phyloP scores from a whole-genome alignment of 2,113 vertebrate genomes.

The Oreochromis tanganicae region DNA sequence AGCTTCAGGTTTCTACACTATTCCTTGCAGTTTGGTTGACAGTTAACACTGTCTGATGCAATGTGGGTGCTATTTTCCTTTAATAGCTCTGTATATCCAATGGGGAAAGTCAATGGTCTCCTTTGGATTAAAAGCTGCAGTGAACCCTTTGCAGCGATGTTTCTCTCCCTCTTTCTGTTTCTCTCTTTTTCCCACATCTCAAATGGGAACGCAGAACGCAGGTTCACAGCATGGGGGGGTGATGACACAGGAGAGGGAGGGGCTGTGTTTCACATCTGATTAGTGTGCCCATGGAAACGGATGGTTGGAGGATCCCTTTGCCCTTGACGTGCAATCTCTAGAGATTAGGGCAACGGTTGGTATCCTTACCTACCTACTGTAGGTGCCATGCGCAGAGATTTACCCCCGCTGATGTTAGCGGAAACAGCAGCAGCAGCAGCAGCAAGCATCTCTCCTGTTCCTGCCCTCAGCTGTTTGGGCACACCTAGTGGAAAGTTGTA shows the following conservation, averaged over 20 bases:
- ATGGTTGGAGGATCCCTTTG: conserved; percentile 61
- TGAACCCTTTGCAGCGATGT: conserved; percentile 37
- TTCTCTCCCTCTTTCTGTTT: conserved; percentile 25
- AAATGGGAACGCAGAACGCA: conserved; percentile 34
- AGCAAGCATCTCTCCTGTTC: background rate
- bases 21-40: conserved; percentile 21
- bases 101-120: conserved; percentile 33
- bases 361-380: conserved; percentile 36
- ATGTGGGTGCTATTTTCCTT: conserved; percentile 49
- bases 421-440: conserved; percentile 18
- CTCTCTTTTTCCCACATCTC: conserved; percentile 33
- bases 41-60: conserved; percentile 41
- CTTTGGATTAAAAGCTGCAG: conserved; percentile 47
- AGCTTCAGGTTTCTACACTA: background rate
- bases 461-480: conserved; percentile 9
- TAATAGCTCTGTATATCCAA: conserved; percentile 39
- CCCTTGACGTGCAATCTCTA: conserved; percentile 60
- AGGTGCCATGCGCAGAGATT: conserved; percentile 31
- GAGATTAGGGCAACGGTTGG: conserved; percentile 54
- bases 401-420: conserved; percentile 4
- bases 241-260: conserved; percentile 51
- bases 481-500: conserved; percentile 24
- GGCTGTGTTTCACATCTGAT: conserved; percentile 62
- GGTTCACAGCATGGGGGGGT: conserved; percentile 54
- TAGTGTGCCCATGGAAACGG: conserved; percentile 69